Evolutionary conservation across 2,797 vertebrate species (phyloP), one percentile per base, ranked within the genome.

Genomic region (Lithobates sylvaticus): DNA sequence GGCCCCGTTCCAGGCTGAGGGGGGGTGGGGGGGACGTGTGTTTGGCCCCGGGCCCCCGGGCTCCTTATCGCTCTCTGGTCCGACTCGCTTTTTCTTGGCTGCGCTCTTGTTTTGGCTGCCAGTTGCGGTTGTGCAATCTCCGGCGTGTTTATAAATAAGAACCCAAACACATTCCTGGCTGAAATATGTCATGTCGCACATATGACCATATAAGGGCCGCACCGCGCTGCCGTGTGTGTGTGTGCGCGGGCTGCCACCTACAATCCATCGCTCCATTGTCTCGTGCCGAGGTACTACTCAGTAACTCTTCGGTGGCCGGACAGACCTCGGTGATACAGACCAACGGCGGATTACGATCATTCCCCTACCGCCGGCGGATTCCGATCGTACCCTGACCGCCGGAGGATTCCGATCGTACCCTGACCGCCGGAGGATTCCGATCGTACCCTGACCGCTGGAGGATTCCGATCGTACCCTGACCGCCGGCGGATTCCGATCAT

Each of bases 121-220:
- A 21, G 65, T 29, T 26, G 32, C 70, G 61, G 32, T 81, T 80
- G 78, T 36, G 77, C 61, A 86, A 86, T 81, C 32, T 10, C 70
- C 61, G 26, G 29, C 32, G 27, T 61, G 71, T 80, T 80, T 85
- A 75, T 80, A 74, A 80, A 85, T 75, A 81, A 75, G 23, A 79
- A 79, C 47, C 50, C 75, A 78, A 78, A 73, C 18, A 73, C 71
- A 86, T 86, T 86, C 84, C 84, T 36, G 42, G 3, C 1, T 5
- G 77, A 81, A 81, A 76, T 44, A 21, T 58, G 77, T 75, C 44
- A 39, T 65, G 44, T 72, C 83, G 39, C 61, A 44, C 61, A 26
- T 69, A 3, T 69, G 10, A 27, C 84, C 84, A 27, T 81, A 81
- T 86, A 86, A 54, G 84, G 84, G 64, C 29, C 69, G 69, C 84